Percentiles rank a stretch among this genome's conserved stretches.
Evolutionary conservation across 2,113 vertebrate genomes (phyloP).

Genomic region (Eurypyga helias): DNA sequence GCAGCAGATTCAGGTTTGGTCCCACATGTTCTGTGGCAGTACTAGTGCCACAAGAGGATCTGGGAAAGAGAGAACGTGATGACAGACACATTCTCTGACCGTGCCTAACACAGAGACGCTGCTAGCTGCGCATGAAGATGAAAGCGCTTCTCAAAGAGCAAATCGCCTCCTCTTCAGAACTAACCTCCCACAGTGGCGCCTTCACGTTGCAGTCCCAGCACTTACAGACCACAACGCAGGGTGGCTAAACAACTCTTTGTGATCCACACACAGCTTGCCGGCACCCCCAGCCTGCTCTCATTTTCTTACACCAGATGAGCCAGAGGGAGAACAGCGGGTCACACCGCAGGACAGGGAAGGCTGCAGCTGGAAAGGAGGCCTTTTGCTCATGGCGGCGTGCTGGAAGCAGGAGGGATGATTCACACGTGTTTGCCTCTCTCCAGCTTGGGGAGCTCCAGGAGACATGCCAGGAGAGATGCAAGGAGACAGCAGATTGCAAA

Average conservation of each 20-base stretch:
- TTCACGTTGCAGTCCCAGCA: not conserved
- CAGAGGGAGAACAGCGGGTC: not conserved
- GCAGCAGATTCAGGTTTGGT: not conserved
- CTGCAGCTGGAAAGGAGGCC: not conserved
- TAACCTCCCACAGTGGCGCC: not conserved
- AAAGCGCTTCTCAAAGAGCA: not conserved
- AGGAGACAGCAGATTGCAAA: not conserved
- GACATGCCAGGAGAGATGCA: not conserved
- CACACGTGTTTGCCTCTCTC: fast-evolving
- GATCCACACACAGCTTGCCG: not conserved
- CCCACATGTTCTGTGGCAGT: not conserved
- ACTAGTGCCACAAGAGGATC: not conserved
- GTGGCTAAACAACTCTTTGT: too few species aligned
- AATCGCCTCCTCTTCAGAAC: not conserved
- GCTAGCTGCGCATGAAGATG: fast-evolving
- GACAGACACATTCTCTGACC: not conserved
- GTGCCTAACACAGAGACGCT: not conserved
- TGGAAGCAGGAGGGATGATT: not conserved
- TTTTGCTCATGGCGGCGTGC: not conserved
- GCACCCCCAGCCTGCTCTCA: not conserved
- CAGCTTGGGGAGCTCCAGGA: not conserved
- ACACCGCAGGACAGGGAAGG: fast-evolving
- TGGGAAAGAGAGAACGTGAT: not conserved
- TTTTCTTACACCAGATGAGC: not conserved
- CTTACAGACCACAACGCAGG: fast-evolving